Conservation (phyloP, 2,113 vertebrate species). For the Syngnathoides biaculeatus region DNA sequence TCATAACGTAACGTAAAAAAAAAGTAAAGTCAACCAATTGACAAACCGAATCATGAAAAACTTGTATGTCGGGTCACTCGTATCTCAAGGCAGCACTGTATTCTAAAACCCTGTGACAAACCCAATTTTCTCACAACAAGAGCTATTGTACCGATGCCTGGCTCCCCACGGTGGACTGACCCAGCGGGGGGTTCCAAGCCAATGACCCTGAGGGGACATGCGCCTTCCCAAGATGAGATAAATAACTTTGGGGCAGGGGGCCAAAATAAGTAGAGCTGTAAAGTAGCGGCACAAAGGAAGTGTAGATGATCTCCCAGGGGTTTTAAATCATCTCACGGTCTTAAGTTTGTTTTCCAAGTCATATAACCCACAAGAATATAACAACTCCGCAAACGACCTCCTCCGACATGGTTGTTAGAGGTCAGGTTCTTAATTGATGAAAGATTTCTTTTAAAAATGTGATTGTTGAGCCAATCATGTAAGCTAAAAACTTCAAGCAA, state of each 20-base stretch:
- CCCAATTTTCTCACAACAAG: constrained; percentile 7
- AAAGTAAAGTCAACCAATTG: too few species aligned
- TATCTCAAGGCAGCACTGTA: background rate
- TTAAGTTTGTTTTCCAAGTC: constrained; percentile 43
- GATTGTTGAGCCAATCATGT: background rate
- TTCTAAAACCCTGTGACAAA: background rate
- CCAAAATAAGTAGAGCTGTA: constrained; percentile 47
- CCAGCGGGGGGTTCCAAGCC: constrained; percentile 42
- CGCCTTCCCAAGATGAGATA: constrained; percentile 49
- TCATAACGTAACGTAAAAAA: too few species aligned
- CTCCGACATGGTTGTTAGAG: background rate
- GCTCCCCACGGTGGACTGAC: constrained; percentile 35
- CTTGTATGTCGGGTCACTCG: too few species aligned
- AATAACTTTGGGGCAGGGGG: constrained; percentile 56
- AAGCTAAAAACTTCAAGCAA: background rate
- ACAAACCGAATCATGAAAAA: too few species aligned
- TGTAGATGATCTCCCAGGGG: constrained; percentile 39
- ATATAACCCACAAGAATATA: constrained; percentile 28
- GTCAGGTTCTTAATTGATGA: background rate
- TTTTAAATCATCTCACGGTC: constrained; percentile 41
- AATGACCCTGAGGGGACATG: constrained; percentile 56
- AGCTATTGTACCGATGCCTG: constrained; percentile 20
- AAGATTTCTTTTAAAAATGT: background rate
- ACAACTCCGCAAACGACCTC: constrained; percentile 23
- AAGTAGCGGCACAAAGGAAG: constrained; percentile 52